phyloP scores from a whole-genome alignment of 2,113 vertebrate genomes.

The Protobothrops mucrosquamatus region DNA sequence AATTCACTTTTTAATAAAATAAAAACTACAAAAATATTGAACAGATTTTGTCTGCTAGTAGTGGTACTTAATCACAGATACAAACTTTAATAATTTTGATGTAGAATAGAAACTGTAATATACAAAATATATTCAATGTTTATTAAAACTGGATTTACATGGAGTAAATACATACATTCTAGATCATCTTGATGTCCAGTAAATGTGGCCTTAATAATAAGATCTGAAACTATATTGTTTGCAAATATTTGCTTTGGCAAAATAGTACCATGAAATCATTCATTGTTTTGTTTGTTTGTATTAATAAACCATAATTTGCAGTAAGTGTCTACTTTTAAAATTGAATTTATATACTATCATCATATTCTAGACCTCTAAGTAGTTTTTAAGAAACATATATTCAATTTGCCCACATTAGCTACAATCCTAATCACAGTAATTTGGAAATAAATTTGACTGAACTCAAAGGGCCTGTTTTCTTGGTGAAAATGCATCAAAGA shows the following conservation, averaged over 20 bases:
- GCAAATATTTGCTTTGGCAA: neutral
- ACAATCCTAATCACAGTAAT: neutral
- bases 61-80: neutral
- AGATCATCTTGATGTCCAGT: neutral
- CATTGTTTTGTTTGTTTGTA: neutral
- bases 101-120: neutral
- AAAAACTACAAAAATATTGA: neutral
- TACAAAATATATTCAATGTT: neutral
- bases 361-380: neutral
- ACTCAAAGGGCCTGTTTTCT: neutral
- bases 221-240: neutral
- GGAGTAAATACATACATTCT: neutral
- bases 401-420: neutral
- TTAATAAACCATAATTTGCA: neutral
- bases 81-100: neutral
- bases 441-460: neutral
- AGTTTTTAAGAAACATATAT: neutral
- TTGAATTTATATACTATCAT: neutral
- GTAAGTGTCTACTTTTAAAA: neutral
- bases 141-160: neutral
- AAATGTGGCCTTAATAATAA: neutral
- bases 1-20: neutral
- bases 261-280: neutral
- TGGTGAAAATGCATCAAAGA: neutral
- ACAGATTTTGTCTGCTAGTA: neutral